Evolutionary conservation across 2,888 invertebrate species (phyloP).

Genomic region (Poecilobothrus nobilitatus): DNA sequence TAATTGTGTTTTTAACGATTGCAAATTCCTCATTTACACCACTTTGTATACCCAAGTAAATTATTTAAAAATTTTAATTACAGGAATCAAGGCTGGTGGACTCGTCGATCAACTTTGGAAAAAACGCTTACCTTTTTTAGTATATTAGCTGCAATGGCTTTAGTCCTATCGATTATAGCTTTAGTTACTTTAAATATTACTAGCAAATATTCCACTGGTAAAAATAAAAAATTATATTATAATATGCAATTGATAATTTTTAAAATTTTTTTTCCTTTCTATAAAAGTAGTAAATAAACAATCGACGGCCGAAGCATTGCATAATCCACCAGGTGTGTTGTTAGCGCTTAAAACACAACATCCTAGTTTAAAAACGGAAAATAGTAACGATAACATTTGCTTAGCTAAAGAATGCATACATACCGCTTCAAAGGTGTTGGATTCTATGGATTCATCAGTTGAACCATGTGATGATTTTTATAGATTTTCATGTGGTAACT

Average conservation of each 20-base stretch:
- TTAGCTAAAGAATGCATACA: slow-evolving; percentile 69
- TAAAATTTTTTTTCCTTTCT: not conserved
- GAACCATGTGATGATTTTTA: slow-evolving; percentile 75
- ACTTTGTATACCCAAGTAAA: too few relatives aligned
- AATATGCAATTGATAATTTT: slow-evolving; percentile 25
- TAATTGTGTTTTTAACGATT: not conserved
- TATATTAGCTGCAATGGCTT: slow-evolving; percentile 51
- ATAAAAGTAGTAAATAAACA: slow-evolving; percentile 25
- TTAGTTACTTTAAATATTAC: slow-evolving; percentile 48
- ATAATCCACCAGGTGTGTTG: slow-evolving; percentile 25
- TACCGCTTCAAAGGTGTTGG: slow-evolving; percentile 57
- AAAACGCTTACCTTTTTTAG: slow-evolving; percentile 56
- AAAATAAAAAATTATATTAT: not conserved
- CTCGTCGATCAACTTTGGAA: slow-evolving; percentile 63
- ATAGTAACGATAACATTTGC: slow-evolving; percentile 49
- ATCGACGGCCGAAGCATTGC: slow-evolving; percentile 34
- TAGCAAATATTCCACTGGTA: slow-evolving; percentile 35
- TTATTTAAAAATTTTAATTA: too few relatives aligned
- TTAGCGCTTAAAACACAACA: slow-evolving; percentile 23
- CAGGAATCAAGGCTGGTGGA: slow-evolving; percentile 78
- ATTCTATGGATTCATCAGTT: slow-evolving; percentile 56
- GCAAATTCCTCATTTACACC: too few relatives aligned
- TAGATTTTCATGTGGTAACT: slow-evolving; percentile 64
- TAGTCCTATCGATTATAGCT: slow-evolving; percentile 54
- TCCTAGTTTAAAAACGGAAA: slow-evolving; percentile 29